Conservation (phyloP, 2,113 vertebrate genomes). For the Oryzias woworae region DNA sequence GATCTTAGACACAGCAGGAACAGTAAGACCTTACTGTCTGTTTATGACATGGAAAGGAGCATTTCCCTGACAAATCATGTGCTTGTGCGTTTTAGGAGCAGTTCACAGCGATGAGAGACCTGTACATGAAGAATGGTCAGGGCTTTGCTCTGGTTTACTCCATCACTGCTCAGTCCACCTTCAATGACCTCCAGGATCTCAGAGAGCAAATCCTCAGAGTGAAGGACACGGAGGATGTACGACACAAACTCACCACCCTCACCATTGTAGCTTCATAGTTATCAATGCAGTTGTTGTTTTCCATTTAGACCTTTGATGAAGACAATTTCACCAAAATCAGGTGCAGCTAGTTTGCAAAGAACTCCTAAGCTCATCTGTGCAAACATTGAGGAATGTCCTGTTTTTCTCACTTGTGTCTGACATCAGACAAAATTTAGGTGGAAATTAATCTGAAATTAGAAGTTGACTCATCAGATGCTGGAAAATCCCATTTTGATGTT, state of each 20-base stretch:
- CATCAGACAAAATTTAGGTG: too few relatives aligned
- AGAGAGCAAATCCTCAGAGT: conserved; percentile 71
- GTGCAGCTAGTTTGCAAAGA: too few relatives aligned
- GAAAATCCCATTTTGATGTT: too few relatives aligned
- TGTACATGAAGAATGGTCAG: conserved; percentile 76
- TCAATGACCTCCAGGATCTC: conserved; percentile 73
- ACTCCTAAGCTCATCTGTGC: too few relatives aligned
- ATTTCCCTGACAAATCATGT: conserved; percentile 1
- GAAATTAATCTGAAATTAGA: too few relatives aligned
- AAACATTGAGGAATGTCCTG: too few relatives aligned
- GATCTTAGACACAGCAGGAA: conserved; percentile 71
- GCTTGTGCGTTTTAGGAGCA: conserved; percentile 55
- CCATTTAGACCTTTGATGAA: too few relatives aligned
- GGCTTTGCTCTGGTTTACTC: conserved; percentile 74
- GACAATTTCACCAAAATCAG: too few relatives aligned
- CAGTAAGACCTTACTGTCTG: conserved; percentile 47
- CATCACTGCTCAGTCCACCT: conserved; percentile 74
- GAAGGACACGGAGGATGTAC: conserved; percentile 73
- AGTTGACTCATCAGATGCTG: too few relatives aligned
- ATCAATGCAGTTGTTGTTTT: too few relatives aligned
- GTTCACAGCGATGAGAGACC: conserved; percentile 73
- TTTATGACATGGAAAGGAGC: too few relatives aligned
- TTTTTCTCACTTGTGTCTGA: too few relatives aligned
- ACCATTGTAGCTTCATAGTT: background rate
- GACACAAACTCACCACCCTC: conserved; percentile 1